Percentiles rank a stretch among this genome's conserved stretches.
phyloP scores from a whole-genome alignment of 2,888 invertebrate genomes.

The Galerucella pusilla region DNA sequence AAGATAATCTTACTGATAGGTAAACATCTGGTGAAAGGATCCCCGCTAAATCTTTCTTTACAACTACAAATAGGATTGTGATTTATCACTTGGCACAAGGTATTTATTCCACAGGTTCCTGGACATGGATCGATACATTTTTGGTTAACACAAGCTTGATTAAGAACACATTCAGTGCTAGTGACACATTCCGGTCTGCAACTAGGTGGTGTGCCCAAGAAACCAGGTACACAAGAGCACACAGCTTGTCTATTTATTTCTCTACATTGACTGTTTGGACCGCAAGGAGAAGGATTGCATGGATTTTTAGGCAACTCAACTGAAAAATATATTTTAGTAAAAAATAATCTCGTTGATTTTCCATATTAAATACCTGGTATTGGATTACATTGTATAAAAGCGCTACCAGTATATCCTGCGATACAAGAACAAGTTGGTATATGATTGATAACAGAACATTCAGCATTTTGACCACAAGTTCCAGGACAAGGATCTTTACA shows the following conservation, averaged over 20 bases:
- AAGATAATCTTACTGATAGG: slow-evolving; percentile 54
- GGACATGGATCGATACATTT: slow-evolving; percentile 86
- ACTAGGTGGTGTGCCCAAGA: slow-evolving; percentile 79
- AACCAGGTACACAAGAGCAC: slow-evolving; percentile 78
- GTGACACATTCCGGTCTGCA: slow-evolving; percentile 82
- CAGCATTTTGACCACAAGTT: slow-evolving; percentile 78
- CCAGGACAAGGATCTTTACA: slow-evolving; percentile 75
- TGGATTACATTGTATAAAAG: slow-evolving; percentile 71
- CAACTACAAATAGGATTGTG: slow-evolving; percentile 86
- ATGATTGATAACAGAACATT: slow-evolving; percentile 80
- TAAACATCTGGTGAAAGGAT: slow-evolving; percentile 80
- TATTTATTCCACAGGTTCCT: slow-evolving; percentile 82
- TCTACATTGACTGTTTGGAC: slow-evolving; percentile 82
- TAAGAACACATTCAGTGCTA: slow-evolving; percentile 79
- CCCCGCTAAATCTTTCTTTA: slow-evolving; percentile 74
- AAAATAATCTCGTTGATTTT: background rate
- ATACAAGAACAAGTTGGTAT: slow-evolving; percentile 80
- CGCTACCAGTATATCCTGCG: slow-evolving; percentile 75
- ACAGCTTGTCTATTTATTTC: slow-evolving; percentile 78
- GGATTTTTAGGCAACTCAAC: slow-evolving; percentile 69
- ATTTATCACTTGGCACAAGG: slow-evolving; percentile 81
- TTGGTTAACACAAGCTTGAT: slow-evolving; percentile 80
- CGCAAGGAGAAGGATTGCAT: slow-evolving; percentile 80
- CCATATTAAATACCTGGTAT: slow-evolving; percentile 41
- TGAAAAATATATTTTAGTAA: slow-evolving; percentile 44